Base-by-base conservation (phyloP, 1,140 invertebrate genomes). In the Drosophila virilis region DNA sequence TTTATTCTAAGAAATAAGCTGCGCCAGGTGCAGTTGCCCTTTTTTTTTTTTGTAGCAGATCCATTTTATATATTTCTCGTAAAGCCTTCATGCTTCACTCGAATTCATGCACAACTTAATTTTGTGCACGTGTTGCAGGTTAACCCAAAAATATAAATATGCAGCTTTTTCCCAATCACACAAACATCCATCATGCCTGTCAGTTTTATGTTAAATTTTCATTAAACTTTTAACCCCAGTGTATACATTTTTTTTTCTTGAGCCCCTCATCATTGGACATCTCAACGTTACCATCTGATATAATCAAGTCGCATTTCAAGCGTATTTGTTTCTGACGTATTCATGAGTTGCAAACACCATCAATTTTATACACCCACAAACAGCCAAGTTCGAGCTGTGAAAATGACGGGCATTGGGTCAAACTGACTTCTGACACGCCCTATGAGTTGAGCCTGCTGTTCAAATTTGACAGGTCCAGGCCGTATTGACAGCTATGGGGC, bases 321-420 rank as follows among this genome's bases (percentile, higher is more conserved):
- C 76, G 69, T 74, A 80, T 83, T 80, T 88, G 84, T 74, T 88
- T 67, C 60, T 74, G 57, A 88, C 76, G 82, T 88, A 86, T 82
- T 86, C 83, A 86, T 86, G 82, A 86, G 79, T 61, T 45, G 42
- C 71, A 82, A 80, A 78, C 77, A 77, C 80, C 84, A 89, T 89
- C 80, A 89, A 80, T 89, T 88, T 84, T 51, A 35, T 42, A 43
- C 35, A 22, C 40, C 68, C 32, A 10, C 10, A 38, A 12, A 51
- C 12, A 10, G 5, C 1, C 8, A 32, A 1, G 62, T 28, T 55
- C 10, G 15, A 43, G 55, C 40, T 43, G 28, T 22, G 15, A 37
- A 40, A 40, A 8, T 73, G 78, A 74, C 74, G 74, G 68, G 13
- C 42, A 65, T 55, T 50, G 28, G 61, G 64, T 48, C 28, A 40